Base-by-base conservation (phyloP, 2,888 invertebrate genomes). In the Itoplectis maculator region DNA sequence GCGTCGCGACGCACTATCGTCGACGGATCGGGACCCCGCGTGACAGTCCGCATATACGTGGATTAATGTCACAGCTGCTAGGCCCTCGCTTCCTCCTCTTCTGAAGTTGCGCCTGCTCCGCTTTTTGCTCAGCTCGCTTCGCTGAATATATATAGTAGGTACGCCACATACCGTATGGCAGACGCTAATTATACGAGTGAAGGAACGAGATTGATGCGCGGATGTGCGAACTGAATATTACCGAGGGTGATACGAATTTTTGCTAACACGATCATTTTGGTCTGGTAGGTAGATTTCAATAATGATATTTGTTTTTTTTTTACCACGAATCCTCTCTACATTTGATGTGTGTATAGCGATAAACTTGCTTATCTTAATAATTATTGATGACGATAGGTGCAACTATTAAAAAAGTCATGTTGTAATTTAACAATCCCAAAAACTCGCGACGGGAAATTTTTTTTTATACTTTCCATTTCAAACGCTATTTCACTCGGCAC, bases 61-160 rank as follows among this genome's bases (percentile, higher is more conserved):
- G 82, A 84, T 86, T 84, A 86, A 86, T 85, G 85, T 86, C 78
- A 66, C 77, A 74, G 79, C 81, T 81, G 81, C 72, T 81, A 13
- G 15, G 51, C 66, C 68, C 5, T 42, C 63, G n/a, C 9, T 42
- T 61, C 23, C 51, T 54, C 54, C 65, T 68, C 72, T 40, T 76
- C 75, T 76, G 45, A 37, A 37, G 59, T 42, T 73, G 59, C 56
- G n/a, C 5, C 29, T 61, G 68, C 76, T 59, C 63, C 40, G 81
- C 76, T 82, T 83, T 86, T 86, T 66, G 82, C 84, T 86, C 40
- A 11, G 37, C 54, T 29, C 6, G 51, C 63, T 63, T 3, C 3
- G 37, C 18, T 56, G 76, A 51, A 45, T 61, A 79, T 49, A 23
- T 69, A 18, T 49, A 56, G 20, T 42, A 56, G n/a, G 20, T 66